A percentile compares a stretch with the other conserved stretches of the same genome.
phyloP scores from a whole-genome alignment of 2,888 invertebrate species.

The Pediacus dermestoides region DNA sequence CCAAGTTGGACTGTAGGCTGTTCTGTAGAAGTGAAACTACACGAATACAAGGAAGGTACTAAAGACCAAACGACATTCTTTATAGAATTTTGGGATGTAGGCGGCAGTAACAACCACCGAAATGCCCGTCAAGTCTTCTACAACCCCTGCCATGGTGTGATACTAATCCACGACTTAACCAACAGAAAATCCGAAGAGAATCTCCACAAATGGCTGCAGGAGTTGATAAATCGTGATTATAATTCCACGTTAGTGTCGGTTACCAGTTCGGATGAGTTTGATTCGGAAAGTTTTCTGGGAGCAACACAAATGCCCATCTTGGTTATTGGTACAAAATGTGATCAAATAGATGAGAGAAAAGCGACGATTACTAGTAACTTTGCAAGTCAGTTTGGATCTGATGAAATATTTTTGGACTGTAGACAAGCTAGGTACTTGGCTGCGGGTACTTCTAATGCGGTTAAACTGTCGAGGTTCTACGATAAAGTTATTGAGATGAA shows the following conservation, averaged over 20 bases:
- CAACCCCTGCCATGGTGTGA: slow-evolving; percentile 88
- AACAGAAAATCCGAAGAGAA: slow-evolving; percentile 95
- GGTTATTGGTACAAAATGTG: slow-evolving; percentile 91
- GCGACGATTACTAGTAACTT: slow-evolving; percentile 61
- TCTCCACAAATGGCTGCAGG: slow-evolving; percentile 87
- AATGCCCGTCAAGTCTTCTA: slow-evolving; percentile 94
- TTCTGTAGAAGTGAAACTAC: slow-evolving; percentile 91
- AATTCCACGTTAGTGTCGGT: slow-evolving; percentile 24
- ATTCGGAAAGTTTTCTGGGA: slow-evolving; percentile 82
- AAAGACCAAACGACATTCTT: slow-evolving; percentile 87
- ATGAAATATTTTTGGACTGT: slow-evolving; percentile 85
- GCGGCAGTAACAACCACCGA: slow-evolving; percentile 89
- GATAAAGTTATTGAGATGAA: slow-evolving; percentile 73
- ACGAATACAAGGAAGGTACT: slow-evolving; percentile 92
- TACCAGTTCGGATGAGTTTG: slow-evolving; percentile 60
- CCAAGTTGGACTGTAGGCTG: slow-evolving; percentile 97
- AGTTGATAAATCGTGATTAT: slow-evolving; percentile 74
- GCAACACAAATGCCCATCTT: slow-evolving; percentile 86
- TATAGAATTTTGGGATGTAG: slow-evolving; percentile 96
- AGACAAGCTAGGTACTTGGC: slow-evolving; percentile 75
- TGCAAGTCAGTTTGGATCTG: slow-evolving; percentile 89
- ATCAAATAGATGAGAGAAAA: slow-evolving; percentile 75
- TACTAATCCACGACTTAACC: slow-evolving; percentile 94
- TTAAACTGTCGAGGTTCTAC: slow-evolving; percentile 90
- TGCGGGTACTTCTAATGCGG: slow-evolving; percentile 92